Evolutionary conservation across 2,888 invertebrate species (phyloP).

Genomic region (Muschampia plurimacula): DNA sequence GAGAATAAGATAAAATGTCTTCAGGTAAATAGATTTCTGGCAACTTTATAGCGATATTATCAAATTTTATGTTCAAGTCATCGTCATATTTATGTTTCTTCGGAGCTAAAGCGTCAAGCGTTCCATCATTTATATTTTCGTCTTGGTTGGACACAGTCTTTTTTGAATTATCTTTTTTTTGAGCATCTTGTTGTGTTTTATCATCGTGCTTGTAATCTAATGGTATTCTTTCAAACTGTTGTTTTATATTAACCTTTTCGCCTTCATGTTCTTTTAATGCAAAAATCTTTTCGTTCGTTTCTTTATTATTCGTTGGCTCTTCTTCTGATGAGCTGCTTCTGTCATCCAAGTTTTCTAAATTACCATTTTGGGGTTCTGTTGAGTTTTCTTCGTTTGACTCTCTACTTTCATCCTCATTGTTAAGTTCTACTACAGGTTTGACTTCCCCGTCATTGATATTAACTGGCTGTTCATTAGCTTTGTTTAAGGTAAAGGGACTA

Average conservation of each 20-base stretch:
- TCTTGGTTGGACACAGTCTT: conserved; percentile 44
- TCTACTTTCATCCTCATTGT: conserved; percentile 58
- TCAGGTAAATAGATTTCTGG: conserved; percentile 80
- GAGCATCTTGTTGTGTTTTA: conserved; percentile 48
- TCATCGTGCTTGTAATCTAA: conserved; percentile 71
- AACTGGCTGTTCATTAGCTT: conserved; percentile 51
- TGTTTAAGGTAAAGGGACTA: not conserved
- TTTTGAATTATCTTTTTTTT: conserved; percentile 46
- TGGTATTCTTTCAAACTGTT: conserved; percentile 80
- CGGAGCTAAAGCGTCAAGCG: conserved; percentile 59
- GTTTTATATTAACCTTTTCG: conserved; percentile 65
- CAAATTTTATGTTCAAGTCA: conserved; percentile 73
- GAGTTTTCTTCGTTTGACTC: conserved; percentile 54
- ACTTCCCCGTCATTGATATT: conserved; percentile 71
- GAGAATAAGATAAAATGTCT: conserved; percentile 70
- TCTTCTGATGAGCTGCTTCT: conserved; percentile 20
- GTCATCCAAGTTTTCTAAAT: conserved; percentile 25
- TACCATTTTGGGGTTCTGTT: conserved; percentile 21
- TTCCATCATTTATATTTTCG: conserved; percentile 53
- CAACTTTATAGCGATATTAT: conserved; percentile 71
- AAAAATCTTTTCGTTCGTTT: conserved; percentile 22
- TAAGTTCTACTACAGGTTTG: conserved; percentile 75
- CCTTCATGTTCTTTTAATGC: conserved; percentile 44
- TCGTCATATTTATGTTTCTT: conserved; percentile 66
- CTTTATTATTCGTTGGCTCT: conserved; percentile 36